Evolutionary conservation across 2,888 invertebrate species (phyloP).

Genomic region (Phaedon cochleariae): DNA sequence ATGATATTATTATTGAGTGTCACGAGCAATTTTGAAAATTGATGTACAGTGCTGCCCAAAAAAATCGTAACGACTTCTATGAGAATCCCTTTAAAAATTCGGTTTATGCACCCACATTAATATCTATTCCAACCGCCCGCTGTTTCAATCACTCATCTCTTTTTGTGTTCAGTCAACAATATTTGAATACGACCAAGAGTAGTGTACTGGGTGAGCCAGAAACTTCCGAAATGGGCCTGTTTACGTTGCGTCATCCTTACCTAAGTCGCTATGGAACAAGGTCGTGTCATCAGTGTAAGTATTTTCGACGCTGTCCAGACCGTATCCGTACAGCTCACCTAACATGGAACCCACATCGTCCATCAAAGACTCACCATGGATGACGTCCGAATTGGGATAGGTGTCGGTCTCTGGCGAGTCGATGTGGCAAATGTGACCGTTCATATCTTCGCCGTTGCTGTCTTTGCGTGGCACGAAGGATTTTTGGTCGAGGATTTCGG

Average conservation of each 20-base stretch:
- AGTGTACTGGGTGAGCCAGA: slow-evolving; percentile 12
- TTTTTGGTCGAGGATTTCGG: slow-evolving; percentile 69
- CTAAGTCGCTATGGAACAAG: slow-evolving; percentile 65
- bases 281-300: slow-evolving; percentile 78
- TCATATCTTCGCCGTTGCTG: slow-evolving; percentile 61
- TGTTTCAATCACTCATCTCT: no score
- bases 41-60: no score
- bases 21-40: no score
- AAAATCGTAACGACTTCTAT: no score
- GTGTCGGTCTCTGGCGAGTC: slow-evolving; percentile 87
- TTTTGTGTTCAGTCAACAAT: no score
- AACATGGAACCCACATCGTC: slow-evolving; percentile 81
- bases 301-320: slow-evolving; percentile 66
- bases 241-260: slow-evolving; percentile 38
- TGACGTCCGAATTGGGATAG: slow-evolving; percentile 74
- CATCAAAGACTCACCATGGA: slow-evolving; percentile 81
- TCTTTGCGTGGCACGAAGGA: slow-evolving; percentile 62
- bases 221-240: slow-evolving; percentile 18
- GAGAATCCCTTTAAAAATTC: no score
- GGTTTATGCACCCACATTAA: no score
- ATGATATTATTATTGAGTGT: no score
- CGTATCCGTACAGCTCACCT: slow-evolving; percentile 74
- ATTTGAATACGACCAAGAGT: neutral
- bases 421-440: slow-evolving; percentile 76
- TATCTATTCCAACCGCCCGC: no score